Conservation (phyloP, 2,888 invertebrate genomes). For the Ophonus ardosiacus region DNA sequence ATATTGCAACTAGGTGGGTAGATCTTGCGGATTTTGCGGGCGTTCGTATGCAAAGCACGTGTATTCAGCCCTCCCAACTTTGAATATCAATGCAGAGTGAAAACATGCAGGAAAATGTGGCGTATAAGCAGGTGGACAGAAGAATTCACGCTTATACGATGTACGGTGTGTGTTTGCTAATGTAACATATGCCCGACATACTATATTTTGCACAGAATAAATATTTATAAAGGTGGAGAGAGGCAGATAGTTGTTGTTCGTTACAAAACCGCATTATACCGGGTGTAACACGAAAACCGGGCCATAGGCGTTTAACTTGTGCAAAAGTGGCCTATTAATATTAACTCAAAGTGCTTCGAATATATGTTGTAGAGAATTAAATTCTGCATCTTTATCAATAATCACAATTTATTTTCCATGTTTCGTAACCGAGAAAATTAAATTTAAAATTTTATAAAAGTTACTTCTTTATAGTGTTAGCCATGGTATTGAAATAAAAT, state of each 20-base stretch:
- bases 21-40: not conserved
- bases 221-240: not conserved
- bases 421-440: too few relatives aligned
- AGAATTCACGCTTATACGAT: not conserved
- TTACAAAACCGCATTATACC: too few relatives aligned
- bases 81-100: constrained; percentile 45
- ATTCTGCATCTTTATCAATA: too few relatives aligned
- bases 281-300: too few relatives aligned
- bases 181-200: not conserved
- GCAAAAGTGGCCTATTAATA: too few relatives aligned
- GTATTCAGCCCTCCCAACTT: constrained; percentile 25
- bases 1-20: constrained; percentile 2
- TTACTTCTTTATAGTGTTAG: too few relatives aligned
- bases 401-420: too few relatives aligned
- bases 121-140: constrained; percentile 26
- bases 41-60: constrained; percentile 23
- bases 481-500: too few relatives aligned
- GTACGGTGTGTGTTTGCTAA: not conserved
- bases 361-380: too few relatives aligned
- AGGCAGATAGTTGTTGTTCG: not conserved
- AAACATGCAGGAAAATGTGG: constrained; percentile 31
- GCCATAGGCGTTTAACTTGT: too few relatives aligned
- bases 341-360: too few relatives aligned
- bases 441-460: too few relatives aligned
- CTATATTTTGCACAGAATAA: not conserved